phyloP scores from a whole-genome alignment of 2,797 vertebrate species.

The Microctenopoma steveboyesi region DNA sequence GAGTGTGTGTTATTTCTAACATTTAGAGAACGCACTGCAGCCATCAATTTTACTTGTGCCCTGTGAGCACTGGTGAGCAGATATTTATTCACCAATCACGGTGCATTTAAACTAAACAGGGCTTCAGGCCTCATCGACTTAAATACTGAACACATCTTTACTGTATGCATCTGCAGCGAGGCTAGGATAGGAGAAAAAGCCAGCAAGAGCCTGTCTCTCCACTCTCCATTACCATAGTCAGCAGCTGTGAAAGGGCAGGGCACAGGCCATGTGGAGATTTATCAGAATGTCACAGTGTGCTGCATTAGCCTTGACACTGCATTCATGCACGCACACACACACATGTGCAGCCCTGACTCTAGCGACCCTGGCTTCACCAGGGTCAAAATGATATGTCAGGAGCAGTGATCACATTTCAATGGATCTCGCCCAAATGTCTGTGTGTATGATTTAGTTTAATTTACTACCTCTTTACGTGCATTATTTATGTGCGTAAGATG shows the following conservation, averaged over 20 bases:
- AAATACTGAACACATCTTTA: conserved; percentile 34
- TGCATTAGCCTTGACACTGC: conserved; percentile 59
- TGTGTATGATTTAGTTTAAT: no score
- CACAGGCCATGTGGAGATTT: conserved; percentile 58
- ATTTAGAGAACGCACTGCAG: conserved; percentile 6
- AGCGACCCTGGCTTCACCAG: conserved; percentile 26
- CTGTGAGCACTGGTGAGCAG: background rate
- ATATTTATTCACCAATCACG: background rate
- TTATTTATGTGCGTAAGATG: no score
- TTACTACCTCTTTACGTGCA: no score
- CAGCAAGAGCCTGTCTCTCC: conserved; percentile 44
- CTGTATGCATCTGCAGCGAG: conserved; percentile 24
- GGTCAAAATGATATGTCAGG: conserved; percentile 67
- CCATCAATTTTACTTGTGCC: background rate
- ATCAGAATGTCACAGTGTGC: conserved; percentile 69
- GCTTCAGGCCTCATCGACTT: conserved; percentile 17
- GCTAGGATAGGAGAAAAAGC: background rate
- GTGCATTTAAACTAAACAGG: conserved; percentile 17
- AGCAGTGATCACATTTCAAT: conserved; percentile 44
- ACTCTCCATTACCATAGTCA: conserved; percentile 70
- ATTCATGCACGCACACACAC: conserved; percentile 12
- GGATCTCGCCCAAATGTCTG: background rate
- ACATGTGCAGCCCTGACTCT: conserved; percentile 4
- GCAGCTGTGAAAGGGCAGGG: conserved; percentile 74
- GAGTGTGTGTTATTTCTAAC: background rate